These are phyloP conservation scores for Phrynosoma platyrhinos DNA, from an alignment of 2,113 vertebrate species.

Conservation along the genomic window DNA sequence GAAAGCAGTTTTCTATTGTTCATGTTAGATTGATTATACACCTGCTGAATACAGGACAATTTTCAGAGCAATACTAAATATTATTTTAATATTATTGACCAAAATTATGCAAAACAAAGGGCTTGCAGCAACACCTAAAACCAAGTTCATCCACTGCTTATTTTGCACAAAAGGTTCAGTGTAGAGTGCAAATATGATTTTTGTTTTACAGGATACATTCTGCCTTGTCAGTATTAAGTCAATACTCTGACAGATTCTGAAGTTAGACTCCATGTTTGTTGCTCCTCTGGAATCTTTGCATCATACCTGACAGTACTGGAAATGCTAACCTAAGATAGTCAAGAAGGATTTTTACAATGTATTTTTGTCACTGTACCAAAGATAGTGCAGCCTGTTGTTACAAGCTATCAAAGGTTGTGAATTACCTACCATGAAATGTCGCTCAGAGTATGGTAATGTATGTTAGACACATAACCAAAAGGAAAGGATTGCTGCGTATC, in stretches of 20 bases:
- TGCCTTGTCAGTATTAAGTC: neutral
- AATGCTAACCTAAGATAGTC: neutral
- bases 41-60: neutral
- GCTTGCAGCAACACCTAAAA: neutral
- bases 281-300: neutral
- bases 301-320: no score
- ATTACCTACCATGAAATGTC: constrained; percentile 91
- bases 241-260: neutral
- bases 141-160: neutral
- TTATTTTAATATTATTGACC: neutral
- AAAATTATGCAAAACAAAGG: neutral
- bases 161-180: neutral
- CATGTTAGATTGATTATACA: no score
- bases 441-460: constrained; percentile 98
- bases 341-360: neutral
- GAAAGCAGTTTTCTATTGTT: neutral
- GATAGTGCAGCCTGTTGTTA: neutral
- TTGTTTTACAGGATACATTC: neutral
- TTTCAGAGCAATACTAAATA: neutral
- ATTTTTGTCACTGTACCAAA: neutral
- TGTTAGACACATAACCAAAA: constrained; percentile 93
- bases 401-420: fast-evolving
- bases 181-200: neutral
- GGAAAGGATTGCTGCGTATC: constrained; percentile 94
- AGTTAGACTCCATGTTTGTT: neutral